phyloP scores from a whole-genome alignment of 2,113 vertebrate genomes.

The Tylochromis polylepis region DNA sequence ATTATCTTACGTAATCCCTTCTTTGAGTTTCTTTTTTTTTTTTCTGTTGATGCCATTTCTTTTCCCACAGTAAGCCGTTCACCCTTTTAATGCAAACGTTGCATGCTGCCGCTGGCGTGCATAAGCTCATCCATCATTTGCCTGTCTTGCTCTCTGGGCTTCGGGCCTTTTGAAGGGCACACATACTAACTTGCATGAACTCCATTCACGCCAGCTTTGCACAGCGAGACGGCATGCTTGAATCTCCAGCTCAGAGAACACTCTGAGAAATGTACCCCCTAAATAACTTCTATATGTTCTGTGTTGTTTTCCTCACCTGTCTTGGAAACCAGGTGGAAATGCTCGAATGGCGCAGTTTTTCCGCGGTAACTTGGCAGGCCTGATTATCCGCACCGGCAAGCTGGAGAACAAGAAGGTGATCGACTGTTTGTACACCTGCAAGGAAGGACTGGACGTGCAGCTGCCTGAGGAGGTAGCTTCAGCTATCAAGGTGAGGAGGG shows the following conservation, averaged over 20 bases:
- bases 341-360: constrained; percentile 92
- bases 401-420: constrained; percentile 96
- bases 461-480: constrained; percentile 78
- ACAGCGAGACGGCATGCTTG: constrained; percentile 56
- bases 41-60: background rate
- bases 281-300: background rate
- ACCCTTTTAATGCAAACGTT: constrained; percentile 23
- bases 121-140: constrained; percentile 47
- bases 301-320: background rate
- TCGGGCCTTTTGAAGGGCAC: constrained; percentile 32
- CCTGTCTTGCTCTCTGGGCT: constrained; percentile 8
- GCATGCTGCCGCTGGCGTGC: constrained; percentile 76
- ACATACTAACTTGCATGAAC: constrained; percentile 88
- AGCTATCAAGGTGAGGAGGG: constrained; percentile 82
- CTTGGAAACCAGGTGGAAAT: constrained; percentile 76
- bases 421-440: constrained; percentile 96
- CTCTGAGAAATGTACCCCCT: background rate
- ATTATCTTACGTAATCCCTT: background rate
- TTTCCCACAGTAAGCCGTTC: background rate
- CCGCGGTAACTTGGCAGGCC: constrained; percentile 87
- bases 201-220: constrained; percentile 35
- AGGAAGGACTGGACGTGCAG: constrained; percentile 91
- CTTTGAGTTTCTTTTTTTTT: background rate
- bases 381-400: constrained; percentile 91
- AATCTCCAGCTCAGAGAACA: constrained; percentile 8